Evolutionary conservation across 2,797 vertebrate genomes (phyloP).

Genomic region (Sebastes reedi): DNA sequence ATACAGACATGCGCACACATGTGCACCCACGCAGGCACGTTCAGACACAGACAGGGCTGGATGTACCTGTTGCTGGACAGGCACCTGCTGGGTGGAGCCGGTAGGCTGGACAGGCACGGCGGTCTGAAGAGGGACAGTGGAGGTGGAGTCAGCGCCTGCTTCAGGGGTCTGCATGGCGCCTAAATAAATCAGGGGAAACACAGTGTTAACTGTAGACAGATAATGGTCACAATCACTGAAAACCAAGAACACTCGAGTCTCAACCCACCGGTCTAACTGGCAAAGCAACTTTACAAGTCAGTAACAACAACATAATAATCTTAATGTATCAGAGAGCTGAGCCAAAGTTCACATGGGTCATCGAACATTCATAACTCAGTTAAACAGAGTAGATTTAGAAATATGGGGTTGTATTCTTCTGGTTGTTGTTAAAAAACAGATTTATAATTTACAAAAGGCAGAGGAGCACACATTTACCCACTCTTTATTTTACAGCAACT

Average conservation of each 20-base stretch:
- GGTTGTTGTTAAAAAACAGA: background rate
- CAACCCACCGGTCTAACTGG: background rate
- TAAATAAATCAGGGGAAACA: slow-evolving; percentile 42
- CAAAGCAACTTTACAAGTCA: slow-evolving; percentile 5
- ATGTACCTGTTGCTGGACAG: slow-evolving; percentile 83
- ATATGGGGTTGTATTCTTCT: background rate
- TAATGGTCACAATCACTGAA: background rate
- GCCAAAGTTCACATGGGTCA: background rate
- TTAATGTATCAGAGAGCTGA: background rate
- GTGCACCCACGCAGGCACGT: background rate
- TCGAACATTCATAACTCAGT: background rate
- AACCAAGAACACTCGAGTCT: background rate
- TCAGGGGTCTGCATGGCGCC: slow-evolving; percentile 96
- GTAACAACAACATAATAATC: background rate
- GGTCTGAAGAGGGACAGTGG: slow-evolving; percentile 91
- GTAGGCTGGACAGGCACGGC: slow-evolving; percentile 89
- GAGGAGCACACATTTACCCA: background rate
- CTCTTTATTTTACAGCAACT: background rate
- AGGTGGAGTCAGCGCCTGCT: slow-evolving; percentile 88
- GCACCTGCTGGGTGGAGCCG: slow-evolving; percentile 88
- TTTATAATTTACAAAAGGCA: background rate
- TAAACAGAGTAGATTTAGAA: background rate
- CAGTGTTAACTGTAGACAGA: background rate
- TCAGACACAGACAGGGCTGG: background rate
- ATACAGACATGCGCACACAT: background rate